Percentiles rank a stretch among this genome's conserved stretches.
Conservation (phyloP, 2,797 vertebrate genomes). For the Danio jaintianensis region DNA sequence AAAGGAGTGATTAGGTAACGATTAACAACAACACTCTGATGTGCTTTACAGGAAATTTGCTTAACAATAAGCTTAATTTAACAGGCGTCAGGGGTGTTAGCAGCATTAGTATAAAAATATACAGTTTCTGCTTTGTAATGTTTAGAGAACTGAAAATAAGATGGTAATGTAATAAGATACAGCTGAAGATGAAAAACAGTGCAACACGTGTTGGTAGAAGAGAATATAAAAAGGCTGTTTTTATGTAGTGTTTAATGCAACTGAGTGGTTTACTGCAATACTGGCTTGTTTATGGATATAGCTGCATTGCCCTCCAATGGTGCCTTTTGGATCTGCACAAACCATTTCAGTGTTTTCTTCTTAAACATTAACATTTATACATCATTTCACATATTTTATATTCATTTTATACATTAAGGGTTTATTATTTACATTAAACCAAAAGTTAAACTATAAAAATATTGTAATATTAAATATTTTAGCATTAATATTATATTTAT, state of each 20-base stretch:
- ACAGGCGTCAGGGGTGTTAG: not conserved
- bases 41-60: conserved; percentile 23
- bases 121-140: not conserved
- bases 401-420: not conserved
- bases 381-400: not conserved
- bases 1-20: conserved; percentile 13
- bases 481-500: too few species aligned
- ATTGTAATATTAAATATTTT: too few species aligned
- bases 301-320: conserved; percentile 56
- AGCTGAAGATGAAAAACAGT: not conserved
- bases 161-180: not conserved
- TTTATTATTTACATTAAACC: too few species aligned
- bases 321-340: conserved; percentile 13
- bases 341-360: not conserved
- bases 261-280: not conserved
- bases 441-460: too few species aligned
- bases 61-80: conserved; percentile 40
- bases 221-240: not conserved
- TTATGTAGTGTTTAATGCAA: not conserved
- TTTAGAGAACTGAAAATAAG: not conserved
- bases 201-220: not conserved
- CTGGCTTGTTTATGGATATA: not conserved
- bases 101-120: not conserved
- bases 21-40: conserved; percentile 10
- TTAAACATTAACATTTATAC: not conserved